Evolutionary conservation across 2,888 invertebrate genomes (phyloP).

Genomic region (Andricus curvator): DNA sequence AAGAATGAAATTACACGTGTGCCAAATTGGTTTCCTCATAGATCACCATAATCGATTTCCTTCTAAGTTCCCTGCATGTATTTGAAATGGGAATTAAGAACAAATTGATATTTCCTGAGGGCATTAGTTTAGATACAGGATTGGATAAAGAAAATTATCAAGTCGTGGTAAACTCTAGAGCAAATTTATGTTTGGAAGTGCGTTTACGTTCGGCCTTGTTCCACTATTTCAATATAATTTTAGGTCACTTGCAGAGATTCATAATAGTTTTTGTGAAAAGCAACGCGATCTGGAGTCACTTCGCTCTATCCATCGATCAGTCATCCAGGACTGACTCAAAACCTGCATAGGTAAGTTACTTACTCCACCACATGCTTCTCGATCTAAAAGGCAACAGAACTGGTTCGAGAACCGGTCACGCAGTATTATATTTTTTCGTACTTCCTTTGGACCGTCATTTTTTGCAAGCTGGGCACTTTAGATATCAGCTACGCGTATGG

Average conservation of each 20-base stretch:
- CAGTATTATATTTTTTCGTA: constrained; percentile 41
- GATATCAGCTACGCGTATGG: not conserved
- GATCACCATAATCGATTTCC: not conserved
- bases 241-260: not conserved
- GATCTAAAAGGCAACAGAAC: constrained; percentile 36
- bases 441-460: constrained; percentile 46
- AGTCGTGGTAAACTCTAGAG: not conserved
- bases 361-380: not conserved
- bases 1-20: too few species aligned
- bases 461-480: not conserved
- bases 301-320: not conserved
- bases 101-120: constrained; percentile 19
- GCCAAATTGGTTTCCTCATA: not conserved
- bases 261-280: not conserved
- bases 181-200: not conserved
- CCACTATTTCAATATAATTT: not conserved
- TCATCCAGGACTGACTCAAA: not conserved
- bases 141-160: constrained; percentile 13
- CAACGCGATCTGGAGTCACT: not conserved
- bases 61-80: not conserved
- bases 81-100: not conserved
- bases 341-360: not conserved
- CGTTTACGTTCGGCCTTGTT: not conserved
- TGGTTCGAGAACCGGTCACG: constrained; percentile 48
- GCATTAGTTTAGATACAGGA: not conserved